These are phyloP conservation scores for Ianthella basta DNA, from an alignment of 37 sponge, comb jelly and placozoan genomes.

Conservation along the genomic window DNA sequence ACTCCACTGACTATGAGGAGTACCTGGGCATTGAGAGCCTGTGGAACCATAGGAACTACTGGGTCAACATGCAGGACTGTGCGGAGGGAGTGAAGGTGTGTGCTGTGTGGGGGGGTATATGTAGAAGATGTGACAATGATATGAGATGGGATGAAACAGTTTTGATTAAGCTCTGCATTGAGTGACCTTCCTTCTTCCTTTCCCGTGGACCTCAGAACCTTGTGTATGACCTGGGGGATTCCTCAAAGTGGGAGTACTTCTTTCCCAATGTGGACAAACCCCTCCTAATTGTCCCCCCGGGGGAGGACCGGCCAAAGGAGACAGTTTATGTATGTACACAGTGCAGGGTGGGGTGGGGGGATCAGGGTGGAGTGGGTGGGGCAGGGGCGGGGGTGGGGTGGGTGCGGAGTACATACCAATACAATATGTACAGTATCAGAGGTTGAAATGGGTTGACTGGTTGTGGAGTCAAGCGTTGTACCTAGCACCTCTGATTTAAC, in stretches of 20 bases:
- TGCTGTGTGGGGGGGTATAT: too few relatives aligned
- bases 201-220: constrained; percentile 56
- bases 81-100: constrained; percentile 83
- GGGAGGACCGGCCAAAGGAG: constrained; percentile 45
- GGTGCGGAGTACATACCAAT: too few relatives aligned
- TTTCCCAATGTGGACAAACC: constrained; percentile 91
- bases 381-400: neutral
- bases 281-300: constrained; percentile 77
- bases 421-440: too few relatives aligned
- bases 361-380: too few relatives aligned
- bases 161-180: too few relatives aligned
- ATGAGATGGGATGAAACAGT: too few relatives aligned
- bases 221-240: constrained; percentile 95
- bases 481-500: too few relatives aligned
- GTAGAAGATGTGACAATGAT: too few relatives aligned
- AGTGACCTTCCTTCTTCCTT: too few relatives aligned
- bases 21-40: constrained; percentile 94
- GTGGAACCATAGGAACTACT: constrained; percentile 96
- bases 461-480: too few relatives aligned
- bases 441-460: too few relatives aligned
- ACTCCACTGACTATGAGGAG: constrained; percentile 58
- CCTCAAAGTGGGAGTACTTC: constrained; percentile 93
- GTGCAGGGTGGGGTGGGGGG: neutral
- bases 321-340: neutral
- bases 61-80: constrained; percentile 99